phyloP scores from a whole-genome alignment of 2,888 invertebrate genomes.

The Podotricha telesiphe region DNA sequence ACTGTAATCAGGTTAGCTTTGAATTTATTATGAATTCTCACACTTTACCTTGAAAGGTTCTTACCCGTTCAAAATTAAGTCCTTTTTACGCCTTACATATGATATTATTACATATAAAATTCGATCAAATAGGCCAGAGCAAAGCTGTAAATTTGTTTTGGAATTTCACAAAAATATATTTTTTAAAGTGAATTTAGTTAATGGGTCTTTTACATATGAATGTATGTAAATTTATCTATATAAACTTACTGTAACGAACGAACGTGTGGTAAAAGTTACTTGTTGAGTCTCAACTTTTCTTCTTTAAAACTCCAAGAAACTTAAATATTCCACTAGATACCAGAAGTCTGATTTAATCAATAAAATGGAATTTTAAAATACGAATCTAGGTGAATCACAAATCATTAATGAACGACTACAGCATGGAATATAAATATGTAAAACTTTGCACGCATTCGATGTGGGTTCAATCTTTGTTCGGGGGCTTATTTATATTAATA shows the following conservation, averaged over 20 bases:
- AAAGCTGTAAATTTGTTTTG: neutral
- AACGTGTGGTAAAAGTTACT: neutral
- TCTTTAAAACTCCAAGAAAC: neutral
- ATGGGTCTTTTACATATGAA: too few species aligned
- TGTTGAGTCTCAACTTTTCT: neutral
- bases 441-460: too few species aligned
- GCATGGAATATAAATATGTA: too few species aligned
- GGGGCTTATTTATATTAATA: too few species aligned
- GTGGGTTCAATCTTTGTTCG: too few species aligned
- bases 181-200: too few species aligned
- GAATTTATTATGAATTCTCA: constrained; percentile 18
- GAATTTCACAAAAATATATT: neutral
- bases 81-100: neutral
- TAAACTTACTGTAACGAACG: neutral
- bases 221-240: neutral
- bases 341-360: neutral
- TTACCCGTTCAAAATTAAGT: constrained; percentile 6
- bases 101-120: neutral
- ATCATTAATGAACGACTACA: too few species aligned
- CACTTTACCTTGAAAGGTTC: constrained; percentile 16
- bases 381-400: too few species aligned
- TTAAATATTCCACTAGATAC: neutral
- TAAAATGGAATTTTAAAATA: neutral
- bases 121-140: neutral
- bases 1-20: constrained; percentile 15